Evolutionary conservation across 2,113 vertebrate species (phyloP).

Genomic region (Phylloscopus whistleri): DNA sequence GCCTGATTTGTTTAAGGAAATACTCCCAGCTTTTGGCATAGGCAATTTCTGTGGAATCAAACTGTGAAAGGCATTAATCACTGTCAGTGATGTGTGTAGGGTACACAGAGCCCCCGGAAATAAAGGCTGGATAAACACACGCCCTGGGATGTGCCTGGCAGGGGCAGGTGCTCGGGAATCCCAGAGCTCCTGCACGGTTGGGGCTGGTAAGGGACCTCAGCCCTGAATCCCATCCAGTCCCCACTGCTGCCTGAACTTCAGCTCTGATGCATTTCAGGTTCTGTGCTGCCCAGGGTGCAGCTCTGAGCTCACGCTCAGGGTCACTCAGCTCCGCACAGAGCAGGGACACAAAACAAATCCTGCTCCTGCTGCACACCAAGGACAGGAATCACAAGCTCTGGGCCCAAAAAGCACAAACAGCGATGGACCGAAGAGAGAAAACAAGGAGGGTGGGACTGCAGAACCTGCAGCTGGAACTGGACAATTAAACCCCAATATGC

Average conservation of each 20-base stretch:
- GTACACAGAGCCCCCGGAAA: neutral
- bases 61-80: slow-evolving; percentile 24
- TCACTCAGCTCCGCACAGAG: neutral
- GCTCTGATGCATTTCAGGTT: neutral
- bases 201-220: neutral
- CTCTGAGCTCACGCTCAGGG: neutral
- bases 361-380: neutral
- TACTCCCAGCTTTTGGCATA: neutral
- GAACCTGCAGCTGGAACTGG: neutral
- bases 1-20: slow-evolving; percentile 61
- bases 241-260: neutral
- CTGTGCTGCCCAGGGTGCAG: neutral
- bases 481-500: neutral
- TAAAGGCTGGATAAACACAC: neutral
- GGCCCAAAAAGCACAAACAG: neutral
- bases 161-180: neutral
- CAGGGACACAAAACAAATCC: neutral
- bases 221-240: rapidly evolving
- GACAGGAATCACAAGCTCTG: too few relatives aligned
- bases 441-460: neutral
- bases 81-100: neutral
- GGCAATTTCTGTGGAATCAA: slow-evolving; percentile 29
- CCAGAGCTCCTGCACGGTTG: rapidly evolving
- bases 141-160: neutral
- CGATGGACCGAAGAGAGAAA: neutral